Percentiles rank a stretch among this genome's conserved stretches.
phyloP scores from a whole-genome alignment of 2,888 invertebrate genomes.

The Protonemura montana region DNA sequence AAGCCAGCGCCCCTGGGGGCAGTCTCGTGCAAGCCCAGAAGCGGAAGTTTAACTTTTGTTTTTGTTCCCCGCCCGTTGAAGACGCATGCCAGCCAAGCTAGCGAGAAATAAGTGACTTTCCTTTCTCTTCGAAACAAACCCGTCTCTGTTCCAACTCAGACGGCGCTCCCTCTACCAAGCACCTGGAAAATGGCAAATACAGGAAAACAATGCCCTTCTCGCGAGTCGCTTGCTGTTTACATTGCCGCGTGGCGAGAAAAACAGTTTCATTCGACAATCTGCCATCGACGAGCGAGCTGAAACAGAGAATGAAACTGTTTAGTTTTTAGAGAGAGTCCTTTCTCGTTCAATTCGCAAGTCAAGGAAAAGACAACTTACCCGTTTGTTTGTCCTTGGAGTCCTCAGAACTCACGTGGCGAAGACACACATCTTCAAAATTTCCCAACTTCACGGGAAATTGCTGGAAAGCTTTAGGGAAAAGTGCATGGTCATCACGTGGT shows the following conservation, averaged over 20 bases:
- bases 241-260: neutral
- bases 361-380: too few relatives aligned
- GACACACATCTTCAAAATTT: too few relatives aligned
- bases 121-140: neutral
- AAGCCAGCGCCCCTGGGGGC: neutral
- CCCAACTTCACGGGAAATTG: too few relatives aligned
- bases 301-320: neutral
- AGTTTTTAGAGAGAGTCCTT: neutral
- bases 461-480: too few relatives aligned
- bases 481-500: too few relatives aligned
- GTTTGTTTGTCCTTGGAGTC: too few relatives aligned
- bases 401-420: too few relatives aligned
- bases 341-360: neutral
- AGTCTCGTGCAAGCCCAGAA: neutral
- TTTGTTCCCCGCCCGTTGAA: neutral
- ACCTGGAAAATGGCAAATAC: neutral
- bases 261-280: neutral
- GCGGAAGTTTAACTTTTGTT: constrained; percentile 5
- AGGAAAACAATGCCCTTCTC: neutral
- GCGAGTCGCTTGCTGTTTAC: neutral
- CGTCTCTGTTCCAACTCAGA: neutral
- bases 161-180: neutral
- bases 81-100: neutral
- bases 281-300: neutral
- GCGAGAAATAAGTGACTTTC: constrained; percentile 1